These are phyloP conservation scores for Clarias fuscus DNA, from an alignment of 2,797 vertebrate genomes.

Conservation along the genomic window DNA sequence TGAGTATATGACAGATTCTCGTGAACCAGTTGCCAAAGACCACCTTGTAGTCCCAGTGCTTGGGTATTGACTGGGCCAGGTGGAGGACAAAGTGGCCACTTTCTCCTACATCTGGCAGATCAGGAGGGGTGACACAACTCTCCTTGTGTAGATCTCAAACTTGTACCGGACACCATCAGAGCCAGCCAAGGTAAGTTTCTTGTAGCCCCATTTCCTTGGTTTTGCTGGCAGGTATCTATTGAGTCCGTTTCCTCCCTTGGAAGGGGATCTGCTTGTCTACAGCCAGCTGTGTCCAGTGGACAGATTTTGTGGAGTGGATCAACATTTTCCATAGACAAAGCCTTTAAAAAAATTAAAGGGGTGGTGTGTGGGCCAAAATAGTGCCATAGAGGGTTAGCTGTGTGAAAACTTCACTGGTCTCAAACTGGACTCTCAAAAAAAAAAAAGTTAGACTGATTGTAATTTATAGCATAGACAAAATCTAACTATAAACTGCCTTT, in stretches of 20 bases:
- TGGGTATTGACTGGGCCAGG: conserved; percentile 26
- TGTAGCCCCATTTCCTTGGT: not conserved
- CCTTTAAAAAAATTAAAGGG: too few species aligned
- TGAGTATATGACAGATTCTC: conserved; percentile 4
- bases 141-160: not conserved
- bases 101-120: conserved; percentile 25
- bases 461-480: not conserved
- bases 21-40: conserved; percentile 43
- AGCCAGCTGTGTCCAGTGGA: conserved; percentile 19
- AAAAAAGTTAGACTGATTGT: not conserved
- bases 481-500: too few species aligned
- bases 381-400: not conserved
- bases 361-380: too few species aligned
- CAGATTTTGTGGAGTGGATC: not conserved
- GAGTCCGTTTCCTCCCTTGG: conserved; percentile 41
- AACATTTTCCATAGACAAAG: not conserved
- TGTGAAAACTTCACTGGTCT: not conserved
- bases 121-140: conserved; percentile 27
- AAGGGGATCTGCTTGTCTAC: conserved; percentile 6
- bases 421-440: not conserved
- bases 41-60: conserved; percentile 19
- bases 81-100: conserved; percentile 28
- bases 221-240: conserved; percentile 19
- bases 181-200: not conserved
- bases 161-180: conserved; percentile 24